phyloP scores from a whole-genome alignment of 64 coral and sea anemone genomes.

The Trachythela sp. region DNA sequence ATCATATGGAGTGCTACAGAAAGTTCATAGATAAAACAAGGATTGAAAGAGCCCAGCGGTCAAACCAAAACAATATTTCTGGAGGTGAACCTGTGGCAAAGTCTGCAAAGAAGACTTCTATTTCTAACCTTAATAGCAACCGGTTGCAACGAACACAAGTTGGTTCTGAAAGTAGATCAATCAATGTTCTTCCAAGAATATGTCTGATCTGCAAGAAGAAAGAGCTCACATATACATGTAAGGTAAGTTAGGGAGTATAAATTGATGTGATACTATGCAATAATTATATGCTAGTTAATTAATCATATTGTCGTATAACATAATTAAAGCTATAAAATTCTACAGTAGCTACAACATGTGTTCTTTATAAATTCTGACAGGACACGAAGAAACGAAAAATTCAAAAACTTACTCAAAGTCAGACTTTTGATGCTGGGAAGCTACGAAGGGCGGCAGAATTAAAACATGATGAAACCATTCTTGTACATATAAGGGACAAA shows the following conservation, averaged over 20 bases:
- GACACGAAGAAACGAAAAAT: not conserved
- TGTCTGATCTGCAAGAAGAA: conserved; percentile 15
- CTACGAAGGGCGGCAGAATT: not conserved
- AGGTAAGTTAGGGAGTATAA: not conserved
- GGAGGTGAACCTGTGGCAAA: not conserved
- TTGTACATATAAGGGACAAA: not conserved
- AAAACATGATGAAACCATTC: not conserved
- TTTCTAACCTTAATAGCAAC: not conserved
- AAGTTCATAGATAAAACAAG: conserved; percentile 12
- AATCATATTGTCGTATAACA: not conserved
- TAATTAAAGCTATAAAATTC: not conserved
- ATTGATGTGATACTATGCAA: not conserved
- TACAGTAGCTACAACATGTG: not conserved
- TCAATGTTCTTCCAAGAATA: not conserved
- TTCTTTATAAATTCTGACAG: not conserved
- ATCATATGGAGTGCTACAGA: not conserved
- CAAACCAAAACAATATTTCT: not conserved
- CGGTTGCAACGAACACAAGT: not conserved
- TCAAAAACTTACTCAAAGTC: not conserved
- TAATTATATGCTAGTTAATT: not conserved
- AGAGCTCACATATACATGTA: conserved; percentile 13
- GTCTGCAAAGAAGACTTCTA: not conserved
- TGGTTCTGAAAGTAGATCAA: too few relatives aligned
- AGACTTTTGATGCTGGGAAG: not conserved
- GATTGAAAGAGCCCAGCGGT: not conserved